A percentile compares a stretch with the other conserved stretches of the same genome.
Evolutionary conservation across 2,113 vertebrate genomes (phyloP).

Genomic region (Stictonetta naevosa): DNA sequence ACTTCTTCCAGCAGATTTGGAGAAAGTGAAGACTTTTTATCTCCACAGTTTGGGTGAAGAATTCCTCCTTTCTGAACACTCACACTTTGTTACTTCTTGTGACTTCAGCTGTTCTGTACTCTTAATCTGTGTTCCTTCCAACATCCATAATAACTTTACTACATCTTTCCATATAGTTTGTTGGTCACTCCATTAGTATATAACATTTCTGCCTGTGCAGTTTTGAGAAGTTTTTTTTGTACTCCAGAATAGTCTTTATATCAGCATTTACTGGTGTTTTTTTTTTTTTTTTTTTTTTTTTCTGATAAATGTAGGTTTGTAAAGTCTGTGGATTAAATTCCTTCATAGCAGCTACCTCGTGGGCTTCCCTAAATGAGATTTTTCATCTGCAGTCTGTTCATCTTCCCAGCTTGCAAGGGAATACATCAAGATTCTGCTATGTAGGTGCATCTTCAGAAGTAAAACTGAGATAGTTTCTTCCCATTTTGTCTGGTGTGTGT

Average conservation of each 20-base stretch:
- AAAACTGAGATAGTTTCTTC: not conserved
- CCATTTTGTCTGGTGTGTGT: not conserved
- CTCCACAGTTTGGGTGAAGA: not conserved
- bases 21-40: not conserved
- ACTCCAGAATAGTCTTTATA: not conserved
- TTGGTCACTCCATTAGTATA: not conserved
- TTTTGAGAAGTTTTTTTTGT: not conserved
- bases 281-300: not conserved
- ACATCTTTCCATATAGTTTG: not conserved
- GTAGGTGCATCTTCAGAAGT: not conserved
- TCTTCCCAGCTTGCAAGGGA: not conserved
- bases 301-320: not conserved
- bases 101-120: not conserved
- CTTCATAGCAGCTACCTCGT: not conserved
- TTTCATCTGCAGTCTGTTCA: not conserved
- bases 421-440: rapidly evolving
- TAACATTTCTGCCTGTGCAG: not conserved
- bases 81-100: not conserved
- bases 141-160: not conserved
- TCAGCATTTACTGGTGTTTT: not conserved
- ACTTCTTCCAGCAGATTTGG: not conserved
- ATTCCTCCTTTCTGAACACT: not conserved
- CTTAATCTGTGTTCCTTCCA: not conserved
- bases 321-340: not conserved
- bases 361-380: not conserved